These are phyloP conservation scores for Epirrhoe tristata DNA, from an alignment of 2,888 invertebrate genomes.

Conservation along the genomic window DNA sequence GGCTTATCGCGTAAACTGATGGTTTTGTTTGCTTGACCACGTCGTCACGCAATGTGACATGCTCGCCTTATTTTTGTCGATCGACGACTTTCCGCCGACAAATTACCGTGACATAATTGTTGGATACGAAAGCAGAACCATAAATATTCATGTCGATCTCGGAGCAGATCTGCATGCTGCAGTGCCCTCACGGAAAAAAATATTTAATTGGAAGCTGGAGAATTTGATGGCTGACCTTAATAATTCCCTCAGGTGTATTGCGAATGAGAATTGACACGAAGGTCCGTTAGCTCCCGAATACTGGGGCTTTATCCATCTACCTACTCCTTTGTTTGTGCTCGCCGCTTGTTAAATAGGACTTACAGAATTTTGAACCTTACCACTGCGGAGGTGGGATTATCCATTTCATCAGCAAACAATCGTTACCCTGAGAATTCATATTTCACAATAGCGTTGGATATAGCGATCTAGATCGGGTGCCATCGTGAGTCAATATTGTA, in stretches of 20 bases:
- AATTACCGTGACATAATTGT: slow-evolving; percentile 35
- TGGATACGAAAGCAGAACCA: slow-evolving; percentile 20
- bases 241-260: slow-evolving; percentile 19
- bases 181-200: slow-evolving; percentile 12
- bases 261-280: slow-evolving; percentile 21
- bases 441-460: slow-evolving; percentile 7
- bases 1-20: slow-evolving; percentile 60
- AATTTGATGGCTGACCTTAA: slow-evolving; percentile 24
- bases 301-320: slow-evolving; percentile 20
- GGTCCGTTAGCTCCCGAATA: slow-evolving; percentile 27
- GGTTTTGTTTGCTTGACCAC: slow-evolving; percentile 56
- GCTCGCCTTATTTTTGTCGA: slow-evolving; percentile 52
- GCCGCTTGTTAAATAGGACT: slow-evolving; percentile 33
- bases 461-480: slow-evolving; percentile 17
- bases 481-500: slow-evolving; percentile 33
- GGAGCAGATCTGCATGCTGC: slow-evolving; percentile 27
- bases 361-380: slow-evolving; percentile 20
- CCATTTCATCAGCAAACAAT: slow-evolving; percentile 18
- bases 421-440: slow-evolving; percentile 7
- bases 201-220: slow-evolving; percentile 25
- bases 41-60: slow-evolving; percentile 55
- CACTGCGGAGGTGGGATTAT: slow-evolving; percentile 22
- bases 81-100: slow-evolving; percentile 42
- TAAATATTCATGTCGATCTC: slow-evolving; percentile 29
- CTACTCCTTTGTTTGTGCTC: slow-evolving; percentile 24